Base-by-base conservation (phyloP, 1,140 invertebrate genomes). In the Bradysia coprophila region DNA sequence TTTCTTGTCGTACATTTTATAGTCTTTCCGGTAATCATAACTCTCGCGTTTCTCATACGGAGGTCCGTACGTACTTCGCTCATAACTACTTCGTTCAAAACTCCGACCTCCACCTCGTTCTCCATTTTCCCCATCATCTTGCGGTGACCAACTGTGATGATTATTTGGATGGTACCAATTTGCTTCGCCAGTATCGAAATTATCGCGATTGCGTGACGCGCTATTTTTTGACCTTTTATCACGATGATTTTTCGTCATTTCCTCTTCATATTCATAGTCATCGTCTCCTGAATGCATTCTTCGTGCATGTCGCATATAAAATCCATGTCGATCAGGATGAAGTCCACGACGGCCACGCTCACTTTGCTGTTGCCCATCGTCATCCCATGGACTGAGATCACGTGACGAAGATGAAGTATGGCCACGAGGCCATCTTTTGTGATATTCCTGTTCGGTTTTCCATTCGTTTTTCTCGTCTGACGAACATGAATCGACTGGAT, bases 371-470 rank as follows among this genome's bases (percentile, higher is more conserved):
- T 57, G 1, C 52, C 67, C 65, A 41, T 76, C 75, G 47, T 78
- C 75, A 43, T 78, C 75, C 75, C 76, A 78, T 5, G 76, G 75
- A 36, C 76, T 78, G 33, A 75, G 65, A 53, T 80, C 77, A 4
- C 76, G 59, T 0, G 75, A 78, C 18, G 75, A 76, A 1, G 74
- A 77, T 40, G 73, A 72, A 23, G 72, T 68, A 61, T 75, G 65
- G 40, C 72, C 65, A 62, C 61, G 54, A 11, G 33, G 4, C 61
- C 55, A 51, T 22, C 53, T 44, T 16, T 51, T 50, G 11, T 15
- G 10, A 19, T 40, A 20, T 31, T 40, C 38, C 1, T 34, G 49
- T 46, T 41, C 44, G 34, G 52, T 46, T 11, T 52, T 51, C 57
- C 56, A 59, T 10, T 61, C 53, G 21, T 82, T 77, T 42, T 78